Percentiles rank a stretch among this genome's conserved stretches.
phyloP scores from a whole-genome alignment of 2,113 vertebrate genomes.

The Casuarius casuarius region DNA sequence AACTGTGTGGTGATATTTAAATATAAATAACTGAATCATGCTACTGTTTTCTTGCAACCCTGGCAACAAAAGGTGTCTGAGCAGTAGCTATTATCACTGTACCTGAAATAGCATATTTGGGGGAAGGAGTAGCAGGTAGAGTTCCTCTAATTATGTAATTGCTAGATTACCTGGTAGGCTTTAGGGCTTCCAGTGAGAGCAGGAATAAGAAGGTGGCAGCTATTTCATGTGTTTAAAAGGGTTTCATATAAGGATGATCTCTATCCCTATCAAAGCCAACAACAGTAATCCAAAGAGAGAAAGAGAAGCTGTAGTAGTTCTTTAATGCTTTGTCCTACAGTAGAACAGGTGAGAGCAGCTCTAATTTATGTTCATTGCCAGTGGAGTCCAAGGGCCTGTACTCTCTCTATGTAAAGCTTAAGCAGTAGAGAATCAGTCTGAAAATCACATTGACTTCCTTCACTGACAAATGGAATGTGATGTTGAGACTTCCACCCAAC shows the following conservation, averaged over 20 bases:
- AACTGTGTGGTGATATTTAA: background rate
- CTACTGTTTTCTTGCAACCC: background rate
- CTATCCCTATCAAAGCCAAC: background rate
- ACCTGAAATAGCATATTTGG: background rate
- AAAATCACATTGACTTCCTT: background rate
- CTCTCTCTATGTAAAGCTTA: background rate
- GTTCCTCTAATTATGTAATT: background rate
- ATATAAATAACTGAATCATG: background rate
- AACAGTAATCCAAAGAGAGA: background rate
- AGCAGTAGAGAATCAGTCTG: background rate
- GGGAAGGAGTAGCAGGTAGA: background rate
- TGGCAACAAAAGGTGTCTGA: background rate
- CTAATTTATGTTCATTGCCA: background rate
- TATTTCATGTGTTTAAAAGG: background rate
- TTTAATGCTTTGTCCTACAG: background rate
- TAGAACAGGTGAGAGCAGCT: background rate
- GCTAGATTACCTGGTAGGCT: background rate
- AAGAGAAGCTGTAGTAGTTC: background rate
- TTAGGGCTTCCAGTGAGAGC: background rate
- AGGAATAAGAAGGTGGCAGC: background rate
- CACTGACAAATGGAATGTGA: background rate
- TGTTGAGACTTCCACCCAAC: background rate
- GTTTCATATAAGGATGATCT: background rate
- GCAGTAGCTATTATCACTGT: background rate
- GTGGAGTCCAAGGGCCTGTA: background rate